Evolutionary conservation across 2,113 vertebrate species (phyloP).

Genomic region (Heterochromis multidens): DNA sequence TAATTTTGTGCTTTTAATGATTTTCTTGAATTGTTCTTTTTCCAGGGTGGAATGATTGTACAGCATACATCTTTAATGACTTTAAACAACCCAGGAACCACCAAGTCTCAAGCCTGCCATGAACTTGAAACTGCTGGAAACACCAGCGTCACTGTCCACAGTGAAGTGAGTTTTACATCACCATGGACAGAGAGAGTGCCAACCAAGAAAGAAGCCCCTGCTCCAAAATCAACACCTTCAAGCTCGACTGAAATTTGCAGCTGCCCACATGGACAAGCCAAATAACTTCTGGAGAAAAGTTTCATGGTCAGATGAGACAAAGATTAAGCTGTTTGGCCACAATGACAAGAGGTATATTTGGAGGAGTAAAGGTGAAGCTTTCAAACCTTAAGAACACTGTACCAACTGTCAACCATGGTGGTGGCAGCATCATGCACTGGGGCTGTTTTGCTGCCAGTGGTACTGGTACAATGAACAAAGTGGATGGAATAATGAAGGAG

Average conservation of each 20-base stretch:
- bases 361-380: neutral
- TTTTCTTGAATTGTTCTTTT: neutral
- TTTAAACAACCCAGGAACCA: no score
- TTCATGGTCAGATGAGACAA: neutral
- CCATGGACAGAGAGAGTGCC: neutral
- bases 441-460: neutral
- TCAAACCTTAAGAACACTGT: neutral
- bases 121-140: no score
- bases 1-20: no score
- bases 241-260: neutral
- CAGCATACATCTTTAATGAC: no score
- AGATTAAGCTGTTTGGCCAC: neutral
- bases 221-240: neutral
- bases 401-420: neutral
- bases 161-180: no score
- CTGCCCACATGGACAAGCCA: no score
- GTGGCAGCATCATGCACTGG: neutral
- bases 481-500: neutral
- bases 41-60: neutral
- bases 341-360: neutral
- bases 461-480: neutral
- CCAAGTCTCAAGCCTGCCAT: no score
- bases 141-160: no score
- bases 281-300: neutral
- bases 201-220: neutral